Percentiles rank a stretch among this genome's conserved stretches.
Conservation (phyloP, 2,888 invertebrate genomes). For the Deroplatys truncata region DNA sequence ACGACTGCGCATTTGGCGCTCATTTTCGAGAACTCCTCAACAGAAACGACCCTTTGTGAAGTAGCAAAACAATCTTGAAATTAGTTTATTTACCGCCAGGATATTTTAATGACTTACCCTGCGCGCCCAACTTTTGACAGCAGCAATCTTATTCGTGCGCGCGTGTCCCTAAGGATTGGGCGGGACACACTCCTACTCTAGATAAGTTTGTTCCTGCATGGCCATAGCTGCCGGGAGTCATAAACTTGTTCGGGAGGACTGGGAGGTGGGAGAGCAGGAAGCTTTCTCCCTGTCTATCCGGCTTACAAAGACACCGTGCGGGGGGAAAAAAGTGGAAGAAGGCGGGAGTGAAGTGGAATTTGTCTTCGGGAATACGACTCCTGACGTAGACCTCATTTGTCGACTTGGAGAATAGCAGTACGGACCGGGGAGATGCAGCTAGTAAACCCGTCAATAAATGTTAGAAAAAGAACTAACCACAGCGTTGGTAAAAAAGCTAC, state of each 20-base stretch:
- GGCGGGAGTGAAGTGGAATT: constrained; percentile 7
- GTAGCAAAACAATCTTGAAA: too few species aligned
- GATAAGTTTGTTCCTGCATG: neutral
- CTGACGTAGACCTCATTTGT: constrained; percentile 16
- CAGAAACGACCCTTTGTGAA: too few species aligned
- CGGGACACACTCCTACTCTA: neutral
- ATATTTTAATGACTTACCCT: neutral
- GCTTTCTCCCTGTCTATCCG: neutral
- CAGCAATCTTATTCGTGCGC: neutral
- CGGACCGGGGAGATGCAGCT: neutral
- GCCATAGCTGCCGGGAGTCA: neutral
- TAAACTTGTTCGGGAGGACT: neutral
- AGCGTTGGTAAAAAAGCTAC: neutral
- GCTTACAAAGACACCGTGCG: neutral
- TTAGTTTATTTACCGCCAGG: too few species aligned
- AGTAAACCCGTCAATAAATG: constrained; percentile 22
- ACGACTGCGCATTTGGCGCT: too few species aligned
- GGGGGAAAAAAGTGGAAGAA: constrained; percentile 1
- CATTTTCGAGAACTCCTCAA: too few species aligned
- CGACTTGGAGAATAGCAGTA: neutral
- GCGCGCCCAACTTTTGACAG: neutral
- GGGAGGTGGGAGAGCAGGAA: neutral
- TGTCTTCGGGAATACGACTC: constrained; percentile 13
- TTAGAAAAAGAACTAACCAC: constrained; percentile 2
- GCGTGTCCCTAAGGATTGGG: neutral